These are phyloP conservation scores for Neoitamus cyanurus DNA, from an alignment of 2,888 invertebrate genomes.

Conservation along the genomic window DNA sequence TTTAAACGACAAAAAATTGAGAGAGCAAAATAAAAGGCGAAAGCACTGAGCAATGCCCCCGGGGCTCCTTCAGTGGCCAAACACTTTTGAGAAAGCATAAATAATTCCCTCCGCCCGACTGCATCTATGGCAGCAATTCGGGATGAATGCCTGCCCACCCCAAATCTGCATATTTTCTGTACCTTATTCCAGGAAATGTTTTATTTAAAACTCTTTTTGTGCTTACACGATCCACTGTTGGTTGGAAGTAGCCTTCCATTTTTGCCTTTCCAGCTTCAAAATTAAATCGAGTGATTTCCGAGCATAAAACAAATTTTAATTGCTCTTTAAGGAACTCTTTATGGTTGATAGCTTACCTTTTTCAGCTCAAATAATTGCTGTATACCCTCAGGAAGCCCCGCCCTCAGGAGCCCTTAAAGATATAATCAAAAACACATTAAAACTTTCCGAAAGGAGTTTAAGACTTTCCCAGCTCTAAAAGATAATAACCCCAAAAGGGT, in stretches of 20 bases:
- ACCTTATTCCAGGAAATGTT: neutral
- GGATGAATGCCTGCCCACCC: neutral
- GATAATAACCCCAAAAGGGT: neutral
- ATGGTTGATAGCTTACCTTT: neutral
- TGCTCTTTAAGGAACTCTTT: neutral
- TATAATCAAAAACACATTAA: slow-evolving; percentile 1
- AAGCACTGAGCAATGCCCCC: neutral
- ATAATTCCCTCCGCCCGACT: slow-evolving; percentile 9
- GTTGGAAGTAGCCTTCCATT: neutral
- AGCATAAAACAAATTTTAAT: neutral
- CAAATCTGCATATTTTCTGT: slow-evolving; percentile 17
- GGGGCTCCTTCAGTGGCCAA: slow-evolving; percentile 11
- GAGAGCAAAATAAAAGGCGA: neutral
- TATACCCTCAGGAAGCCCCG: neutral
- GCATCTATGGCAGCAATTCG: slow-evolving; percentile 27
- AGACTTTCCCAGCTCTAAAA: neutral
- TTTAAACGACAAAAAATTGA: neutral
- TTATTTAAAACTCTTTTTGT: neutral
- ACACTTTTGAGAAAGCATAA: slow-evolving; percentile 25
- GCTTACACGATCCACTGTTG: neutral
- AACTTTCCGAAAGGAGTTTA: neutral
- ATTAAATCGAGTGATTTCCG: neutral
- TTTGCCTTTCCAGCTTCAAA: neutral
- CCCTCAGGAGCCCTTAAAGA: neutral
- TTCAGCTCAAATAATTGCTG: neutral